Percentiles rank a stretch among this genome's conserved stretches.
Conservation (phyloP, 2,888 invertebrate species). For the Noctua janthina region DNA sequence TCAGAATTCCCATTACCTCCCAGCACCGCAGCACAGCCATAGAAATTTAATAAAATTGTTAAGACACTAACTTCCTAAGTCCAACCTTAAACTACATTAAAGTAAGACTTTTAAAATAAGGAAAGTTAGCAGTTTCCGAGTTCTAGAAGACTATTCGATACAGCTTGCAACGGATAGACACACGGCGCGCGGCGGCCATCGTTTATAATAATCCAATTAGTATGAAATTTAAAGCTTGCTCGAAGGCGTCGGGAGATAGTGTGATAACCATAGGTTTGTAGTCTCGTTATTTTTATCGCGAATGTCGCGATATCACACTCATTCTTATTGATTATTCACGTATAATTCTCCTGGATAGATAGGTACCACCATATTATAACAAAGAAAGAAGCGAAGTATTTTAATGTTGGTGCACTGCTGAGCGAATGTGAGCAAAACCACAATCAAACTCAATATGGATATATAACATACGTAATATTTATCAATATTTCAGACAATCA, state of each 20-base stretch:
- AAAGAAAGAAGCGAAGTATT: neutral
- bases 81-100: constrained; percentile 75
- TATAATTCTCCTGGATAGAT: neutral
- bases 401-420: neutral
- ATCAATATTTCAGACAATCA: neutral
- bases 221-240: constrained; percentile 77
- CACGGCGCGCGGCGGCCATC: constrained; percentile 66
- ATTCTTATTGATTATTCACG: constrained; percentile 10
- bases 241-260: constrained; percentile 71
- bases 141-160: constrained; percentile 61
- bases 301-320: constrained; percentile 48
- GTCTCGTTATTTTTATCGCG: constrained; percentile 54
- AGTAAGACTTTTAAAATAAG: constrained; percentile 72
- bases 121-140: constrained; percentile 71
- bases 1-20: constrained; percentile 54
- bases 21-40: constrained; percentile 62
- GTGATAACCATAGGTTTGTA: constrained; percentile 67
- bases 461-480: neutral
- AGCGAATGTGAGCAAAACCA: neutral
- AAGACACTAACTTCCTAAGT: constrained; percentile 74
- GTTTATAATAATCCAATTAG: constrained; percentile 83
- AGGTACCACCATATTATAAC: no score
- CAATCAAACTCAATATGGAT: neutral
- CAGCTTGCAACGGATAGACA: constrained; percentile 66
- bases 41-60: constrained; percentile 71